Base-by-base conservation (phyloP, 2,797 vertebrate species). In the Telmatherina bonti region DNA sequence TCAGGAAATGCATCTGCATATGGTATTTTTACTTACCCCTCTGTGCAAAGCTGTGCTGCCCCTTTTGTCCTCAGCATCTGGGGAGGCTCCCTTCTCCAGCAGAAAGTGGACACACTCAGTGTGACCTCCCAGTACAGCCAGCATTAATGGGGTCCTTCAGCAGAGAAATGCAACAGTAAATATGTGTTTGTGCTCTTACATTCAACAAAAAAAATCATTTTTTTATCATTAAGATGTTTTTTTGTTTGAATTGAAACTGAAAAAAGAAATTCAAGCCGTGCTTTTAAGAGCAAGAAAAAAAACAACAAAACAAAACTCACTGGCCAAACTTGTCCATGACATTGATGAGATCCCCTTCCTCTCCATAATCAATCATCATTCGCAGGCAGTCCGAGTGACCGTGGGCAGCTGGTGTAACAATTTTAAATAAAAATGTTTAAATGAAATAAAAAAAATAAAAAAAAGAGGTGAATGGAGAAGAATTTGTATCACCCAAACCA, bases 301-400 rank as follows among this genome's bases (percentile, higher is more conserved):
- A 59, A 26, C n/a, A 70, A 52, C 2, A 29, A 86, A 45, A n/a
- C 2, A 45, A 3, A 45, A 45, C 97, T 96, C 83, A 99, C 97
- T 97, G 97, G 92, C 96, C 97, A 78, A 95, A 95, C 91, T 95
- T 93, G 90, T 99, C 97, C 78, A 93, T 93, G 72, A 97, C 94
- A 62, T 99, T 97, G 61, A 94, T 94, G 89, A 97, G 95, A 91
- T 97, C 96, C 0, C 95, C 95, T 51, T 95, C 94, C 76, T 97
- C 96, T 57, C 96, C 96, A 36, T 95, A 96, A 89, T 98, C 96
- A 4, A 98, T 95, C 94, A 99, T 96, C 93, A 97, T 95, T 85
- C 96, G 97, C 90, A 99, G 93, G 91, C 96, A 97, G 85, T 98
- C 97, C 0, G 95, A 95, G 91, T 96, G 96, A 83, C 97, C 97